Evolutionary conservation across 2,888 invertebrate genomes (phyloP).

Genomic region (Steinernema scapterisci): DNA sequence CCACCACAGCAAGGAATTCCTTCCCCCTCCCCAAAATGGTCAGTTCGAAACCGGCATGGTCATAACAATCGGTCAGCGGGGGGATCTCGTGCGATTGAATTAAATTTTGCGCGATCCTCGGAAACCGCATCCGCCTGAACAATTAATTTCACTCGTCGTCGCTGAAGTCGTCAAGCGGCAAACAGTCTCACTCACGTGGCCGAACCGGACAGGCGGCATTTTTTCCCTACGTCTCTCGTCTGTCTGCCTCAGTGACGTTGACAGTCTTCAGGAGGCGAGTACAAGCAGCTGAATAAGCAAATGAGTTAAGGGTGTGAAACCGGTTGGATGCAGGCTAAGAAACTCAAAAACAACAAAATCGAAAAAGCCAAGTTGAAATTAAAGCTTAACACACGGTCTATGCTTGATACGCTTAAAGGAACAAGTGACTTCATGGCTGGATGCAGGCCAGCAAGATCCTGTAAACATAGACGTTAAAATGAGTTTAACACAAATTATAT

Average conservation of each 20-base stretch:
- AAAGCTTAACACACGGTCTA: no score
- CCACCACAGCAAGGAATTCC: no score
- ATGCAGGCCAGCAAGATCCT: no score
- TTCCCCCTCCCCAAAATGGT: background rate
- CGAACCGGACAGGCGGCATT: background rate
- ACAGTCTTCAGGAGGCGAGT: background rate
- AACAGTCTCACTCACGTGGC: slow-evolving; percentile 26
- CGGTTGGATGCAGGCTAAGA: no score
- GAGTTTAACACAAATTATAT: no score
- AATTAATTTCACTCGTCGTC: slow-evolving; percentile 13
- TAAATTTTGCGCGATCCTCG: background rate
- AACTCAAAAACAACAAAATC: no score
- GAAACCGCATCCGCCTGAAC: background rate
- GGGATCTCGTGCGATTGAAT: slow-evolving; percentile 2
- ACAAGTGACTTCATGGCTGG: no score
- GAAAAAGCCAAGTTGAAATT: no score
- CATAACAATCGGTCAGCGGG: slow-evolving; percentile 22
- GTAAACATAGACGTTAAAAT: no score
- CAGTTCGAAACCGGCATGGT: slow-evolving; percentile 18
- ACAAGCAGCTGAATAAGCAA: background rate
- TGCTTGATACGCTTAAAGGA: no score
- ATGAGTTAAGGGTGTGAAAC: no score
- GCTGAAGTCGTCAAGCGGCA: no score
- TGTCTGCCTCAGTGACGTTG: background rate
- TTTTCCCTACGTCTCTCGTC: background rate